phyloP scores from a whole-genome alignment of 2,113 vertebrate genomes.

The Macquaria ambigua region DNA sequence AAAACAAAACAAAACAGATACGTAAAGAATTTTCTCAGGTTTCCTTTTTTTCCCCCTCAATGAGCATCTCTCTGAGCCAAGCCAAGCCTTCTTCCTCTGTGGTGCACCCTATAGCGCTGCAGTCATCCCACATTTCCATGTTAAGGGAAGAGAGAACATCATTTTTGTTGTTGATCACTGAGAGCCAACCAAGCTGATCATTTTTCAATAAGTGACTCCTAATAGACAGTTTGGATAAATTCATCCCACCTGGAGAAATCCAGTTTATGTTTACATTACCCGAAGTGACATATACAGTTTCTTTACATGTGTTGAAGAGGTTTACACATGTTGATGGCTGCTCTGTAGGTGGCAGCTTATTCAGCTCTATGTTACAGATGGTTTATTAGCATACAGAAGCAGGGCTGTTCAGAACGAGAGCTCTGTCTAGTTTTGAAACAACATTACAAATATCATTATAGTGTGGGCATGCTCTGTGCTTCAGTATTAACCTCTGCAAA shows the following conservation, averaged over 20 bases:
- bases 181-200: conserved; percentile 35
- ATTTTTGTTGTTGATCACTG: conserved; percentile 29
- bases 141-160: conserved; percentile 22
- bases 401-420: conserved; percentile 28
- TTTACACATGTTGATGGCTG: conserved; percentile 1
- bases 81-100: conserved; percentile 8
- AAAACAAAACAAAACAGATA: conserved; percentile 13
- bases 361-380: conserved; percentile 44
- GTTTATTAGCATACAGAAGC: conserved; percentile 40
- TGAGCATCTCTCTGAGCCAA: conserved; percentile 23
- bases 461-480: conserved; percentile 29
- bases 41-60: background rate
- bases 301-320: background rate
- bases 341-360: conserved; percentile 46
- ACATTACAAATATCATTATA: conserved; percentile 38
- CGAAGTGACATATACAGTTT: conserved; percentile 26
- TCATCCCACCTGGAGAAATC: too few relatives aligned
- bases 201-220: background rate
- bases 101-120: conserved; percentile 3
- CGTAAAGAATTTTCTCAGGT: background rate
- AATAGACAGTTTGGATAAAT: conserved; percentile 7
- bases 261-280: conserved; percentile 35
- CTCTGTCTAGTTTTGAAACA: conserved; percentile 44
- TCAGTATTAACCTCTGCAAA: conserved; percentile 56
- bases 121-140: conserved; percentile 39